Evolutionary conservation across 2,797 vertebrate species (phyloP).

Genomic region (Hapalemur alaotrensis): DNA sequence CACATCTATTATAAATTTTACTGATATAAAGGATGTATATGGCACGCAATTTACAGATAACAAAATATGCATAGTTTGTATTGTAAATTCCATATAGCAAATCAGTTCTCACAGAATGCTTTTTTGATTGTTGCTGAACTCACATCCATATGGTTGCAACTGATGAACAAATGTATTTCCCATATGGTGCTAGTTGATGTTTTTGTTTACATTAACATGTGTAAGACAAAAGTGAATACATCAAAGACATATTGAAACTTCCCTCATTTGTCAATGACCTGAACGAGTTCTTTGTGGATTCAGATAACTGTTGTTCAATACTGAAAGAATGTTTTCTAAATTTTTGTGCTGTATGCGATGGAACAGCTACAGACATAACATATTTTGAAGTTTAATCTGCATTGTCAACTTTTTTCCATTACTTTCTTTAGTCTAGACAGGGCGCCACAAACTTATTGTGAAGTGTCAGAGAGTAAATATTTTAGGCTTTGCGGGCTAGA

Average conservation of each 20-base stretch:
- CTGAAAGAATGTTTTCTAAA: not conserved
- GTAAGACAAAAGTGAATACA: not conserved
- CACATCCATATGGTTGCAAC: not conserved
- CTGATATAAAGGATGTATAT: not conserved
- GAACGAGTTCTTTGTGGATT: not conserved
- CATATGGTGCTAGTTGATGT: not conserved
- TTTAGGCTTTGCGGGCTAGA: not conserved
- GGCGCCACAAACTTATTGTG: not conserved
- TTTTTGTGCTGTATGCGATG: not conserved
- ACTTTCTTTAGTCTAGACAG: not conserved
- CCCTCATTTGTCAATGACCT: not conserved
- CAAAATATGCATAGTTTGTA: not conserved
- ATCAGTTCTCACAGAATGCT: not conserved
- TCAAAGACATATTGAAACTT: not conserved
- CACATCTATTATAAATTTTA: not conserved
- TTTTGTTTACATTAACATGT: not conserved
- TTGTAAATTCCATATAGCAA: not conserved
- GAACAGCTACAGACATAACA: not conserved
- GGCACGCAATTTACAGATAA: not conserved
- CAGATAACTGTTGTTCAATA: not conserved
- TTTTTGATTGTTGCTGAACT: not conserved
- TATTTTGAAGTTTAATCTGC: not conserved
- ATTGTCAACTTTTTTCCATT: not conserved
- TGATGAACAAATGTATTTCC: not conserved
- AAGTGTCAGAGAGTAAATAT: not conserved